Evolutionary conservation across 2,113 vertebrate species (phyloP).

Genomic region (Xenopus borealis): DNA sequence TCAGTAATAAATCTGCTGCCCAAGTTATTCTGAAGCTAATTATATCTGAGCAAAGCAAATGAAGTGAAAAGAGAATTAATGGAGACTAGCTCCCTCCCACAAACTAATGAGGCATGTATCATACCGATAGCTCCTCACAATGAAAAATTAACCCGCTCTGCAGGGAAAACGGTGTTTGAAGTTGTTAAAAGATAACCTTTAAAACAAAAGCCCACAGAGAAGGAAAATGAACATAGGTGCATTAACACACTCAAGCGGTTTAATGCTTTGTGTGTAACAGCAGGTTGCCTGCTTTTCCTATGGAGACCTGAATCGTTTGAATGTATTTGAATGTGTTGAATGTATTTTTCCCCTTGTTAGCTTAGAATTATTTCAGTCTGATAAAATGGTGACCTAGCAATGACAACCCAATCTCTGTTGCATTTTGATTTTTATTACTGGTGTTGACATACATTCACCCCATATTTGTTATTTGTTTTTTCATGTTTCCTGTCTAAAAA

Average conservation of each 20-base stretch:
- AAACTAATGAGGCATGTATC: slow-evolving; percentile 71
- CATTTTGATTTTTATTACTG: slow-evolving; percentile 1
- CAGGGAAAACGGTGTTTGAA: slow-evolving; percentile 9
- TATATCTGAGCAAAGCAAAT: slow-evolving; percentile 74
- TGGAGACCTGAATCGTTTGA: slow-evolving; percentile 25
- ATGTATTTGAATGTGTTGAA: no score
- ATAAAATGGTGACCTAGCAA: slow-evolving; percentile 18
- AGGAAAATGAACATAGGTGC: slow-evolving; percentile 36
- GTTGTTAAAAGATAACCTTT: slow-evolving; percentile 34
- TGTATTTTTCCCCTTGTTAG: slow-evolving; percentile 24
- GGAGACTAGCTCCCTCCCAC: slow-evolving; percentile 64
- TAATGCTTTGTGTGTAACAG: slow-evolving; percentile 29
- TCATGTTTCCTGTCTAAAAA: no score
- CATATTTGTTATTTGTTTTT: slow-evolving; percentile 1
- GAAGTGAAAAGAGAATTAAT: slow-evolving; percentile 74
- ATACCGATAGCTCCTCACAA: slow-evolving; percentile 59
- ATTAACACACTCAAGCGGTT: slow-evolving; percentile 37
- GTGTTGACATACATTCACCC: background rate
- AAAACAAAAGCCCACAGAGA: slow-evolving; percentile 37
- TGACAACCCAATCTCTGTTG: slow-evolving; percentile 24
- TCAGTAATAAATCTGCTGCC: slow-evolving; percentile 68
- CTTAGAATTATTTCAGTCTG: slow-evolving; percentile 25
- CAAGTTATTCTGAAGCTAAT: slow-evolving; percentile 73
- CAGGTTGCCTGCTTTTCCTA: slow-evolving; percentile 21
- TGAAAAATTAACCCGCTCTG: slow-evolving; percentile 64